These are phyloP conservation scores for Galendromus occidentalis DNA, from an alignment of 1,140 invertebrate species.

Conservation along the genomic window DNA sequence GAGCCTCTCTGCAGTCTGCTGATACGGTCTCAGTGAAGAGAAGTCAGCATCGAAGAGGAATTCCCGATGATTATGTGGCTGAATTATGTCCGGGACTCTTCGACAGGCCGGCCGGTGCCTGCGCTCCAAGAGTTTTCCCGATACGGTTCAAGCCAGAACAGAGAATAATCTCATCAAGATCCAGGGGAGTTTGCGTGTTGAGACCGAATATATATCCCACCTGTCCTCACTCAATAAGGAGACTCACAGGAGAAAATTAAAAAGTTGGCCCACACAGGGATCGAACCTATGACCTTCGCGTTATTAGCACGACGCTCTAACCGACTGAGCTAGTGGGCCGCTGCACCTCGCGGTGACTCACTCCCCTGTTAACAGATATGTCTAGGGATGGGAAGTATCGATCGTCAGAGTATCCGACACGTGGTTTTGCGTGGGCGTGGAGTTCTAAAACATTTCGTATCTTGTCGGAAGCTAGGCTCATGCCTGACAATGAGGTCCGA, in stretches of 20 bases:
- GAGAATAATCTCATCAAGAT: no score
- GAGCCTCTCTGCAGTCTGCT: no score
- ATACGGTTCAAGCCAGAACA: no score
- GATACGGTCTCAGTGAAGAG: no score
- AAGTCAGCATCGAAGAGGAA: no score
- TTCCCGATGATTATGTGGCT: no score
- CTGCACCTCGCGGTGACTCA: not conserved
- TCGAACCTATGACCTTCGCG: conserved; percentile 11
- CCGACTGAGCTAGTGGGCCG: conserved; percentile 11
- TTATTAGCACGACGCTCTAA: conserved; percentile 12
- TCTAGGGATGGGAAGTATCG: not conserved
- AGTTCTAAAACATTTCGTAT: not conserved
- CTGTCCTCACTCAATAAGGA: no score
- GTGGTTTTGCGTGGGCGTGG: not conserved
- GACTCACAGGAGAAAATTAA: not conserved
- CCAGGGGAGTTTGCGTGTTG: no score
- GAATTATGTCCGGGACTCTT: no score
- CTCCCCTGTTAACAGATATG: not conserved
- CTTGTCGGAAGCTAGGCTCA: not conserved
- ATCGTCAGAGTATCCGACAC: not conserved
- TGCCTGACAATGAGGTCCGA: not conserved
- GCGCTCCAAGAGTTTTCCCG: no score
- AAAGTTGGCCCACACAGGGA: conserved; percentile 5
- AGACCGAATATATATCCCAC: no score
- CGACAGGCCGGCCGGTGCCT: no score